Conservation (phyloP, 2,797 vertebrate species). For the Sphaeramia orbicularis region DNA sequence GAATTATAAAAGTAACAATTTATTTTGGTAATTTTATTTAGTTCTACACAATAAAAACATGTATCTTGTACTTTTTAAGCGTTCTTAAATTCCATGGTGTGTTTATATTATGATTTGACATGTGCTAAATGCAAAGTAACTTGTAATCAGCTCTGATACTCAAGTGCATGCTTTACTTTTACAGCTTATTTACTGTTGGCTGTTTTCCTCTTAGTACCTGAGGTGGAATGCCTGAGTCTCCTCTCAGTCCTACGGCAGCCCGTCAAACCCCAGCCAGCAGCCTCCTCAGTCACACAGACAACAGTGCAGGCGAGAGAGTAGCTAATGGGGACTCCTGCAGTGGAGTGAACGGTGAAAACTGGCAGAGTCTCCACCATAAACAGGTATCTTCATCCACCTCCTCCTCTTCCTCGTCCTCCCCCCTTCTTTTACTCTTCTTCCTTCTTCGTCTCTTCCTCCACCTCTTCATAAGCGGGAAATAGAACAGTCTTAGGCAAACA, state of each 20-base stretch:
- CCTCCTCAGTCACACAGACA: slow-evolving; percentile 68
- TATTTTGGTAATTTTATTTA: neutral
- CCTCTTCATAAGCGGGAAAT: slow-evolving; percentile 46
- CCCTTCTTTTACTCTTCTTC: slow-evolving; percentile 18
- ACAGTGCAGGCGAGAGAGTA: slow-evolving; percentile 35
- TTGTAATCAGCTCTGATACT: slow-evolving; percentile 9
- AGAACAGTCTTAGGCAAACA: slow-evolving; percentile 52
- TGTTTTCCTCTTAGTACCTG: slow-evolving; percentile 41
- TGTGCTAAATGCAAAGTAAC: neutral
- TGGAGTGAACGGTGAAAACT: slow-evolving; percentile 58
- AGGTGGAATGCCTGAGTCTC: slow-evolving; percentile 76
- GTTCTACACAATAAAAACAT: too few relatives aligned
- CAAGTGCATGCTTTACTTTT: slow-evolving; percentile 3
- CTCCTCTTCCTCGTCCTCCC: slow-evolving; percentile 16
- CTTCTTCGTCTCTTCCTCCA: slow-evolving; percentile 13
- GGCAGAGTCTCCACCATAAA: slow-evolving; percentile 69
- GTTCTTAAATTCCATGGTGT: neutral
- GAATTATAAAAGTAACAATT: neutral
- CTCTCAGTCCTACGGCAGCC: slow-evolving; percentile 68
- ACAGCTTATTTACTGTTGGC: slow-evolving; percentile 22
- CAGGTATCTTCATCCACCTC: slow-evolving; percentile 64
- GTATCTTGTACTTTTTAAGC: neutral
- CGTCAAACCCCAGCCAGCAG: slow-evolving; percentile 73
- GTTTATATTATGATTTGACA: neutral
- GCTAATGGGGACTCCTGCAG: slow-evolving; percentile 73